A percentile compares a stretch with the other conserved stretches of the same genome.
These are phyloP conservation scores for Oscheius myriophilus DNA, from an alignment of 2,888 invertebrate genomes.

Conservation along the genomic window DNA sequence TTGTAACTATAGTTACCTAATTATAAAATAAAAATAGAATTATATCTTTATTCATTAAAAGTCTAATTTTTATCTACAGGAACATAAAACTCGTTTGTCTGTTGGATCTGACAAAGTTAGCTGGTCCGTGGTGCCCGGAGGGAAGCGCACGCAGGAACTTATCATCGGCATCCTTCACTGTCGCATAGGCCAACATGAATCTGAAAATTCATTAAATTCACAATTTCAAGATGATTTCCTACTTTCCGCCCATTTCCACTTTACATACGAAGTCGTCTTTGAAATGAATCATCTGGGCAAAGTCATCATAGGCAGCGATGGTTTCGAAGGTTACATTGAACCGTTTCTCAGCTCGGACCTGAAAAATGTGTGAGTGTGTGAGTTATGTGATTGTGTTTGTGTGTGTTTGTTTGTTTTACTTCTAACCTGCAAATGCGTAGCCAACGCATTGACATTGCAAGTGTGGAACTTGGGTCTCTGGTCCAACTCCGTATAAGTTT, in stretches of 20 bases:
- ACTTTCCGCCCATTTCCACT: conserved; percentile 49
- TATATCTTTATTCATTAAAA: no score
- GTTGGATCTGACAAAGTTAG: no score
- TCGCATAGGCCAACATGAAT: conserved; percentile 23
- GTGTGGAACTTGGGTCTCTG: conserved; percentile 42
- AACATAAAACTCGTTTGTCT: no score
- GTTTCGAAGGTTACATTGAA: conserved; percentile 56
- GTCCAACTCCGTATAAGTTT: conserved; percentile 46
- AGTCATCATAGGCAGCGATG: conserved; percentile 54
- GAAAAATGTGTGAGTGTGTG: conserved; percentile 6
- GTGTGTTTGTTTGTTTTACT: no score
- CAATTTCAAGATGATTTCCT: neutral
- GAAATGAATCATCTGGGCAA: conserved; percentile 59
- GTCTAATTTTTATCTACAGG: no score
- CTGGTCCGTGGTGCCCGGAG: no score
- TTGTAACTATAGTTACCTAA: no score
- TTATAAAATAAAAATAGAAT: no score
- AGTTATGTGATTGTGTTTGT: neutral
- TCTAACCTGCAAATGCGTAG: conserved; percentile 42
- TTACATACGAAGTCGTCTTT: conserved; percentile 57
- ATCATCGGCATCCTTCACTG: conserved; percentile 2
- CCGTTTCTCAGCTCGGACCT: conserved; percentile 37
- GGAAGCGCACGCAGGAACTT: neutral
- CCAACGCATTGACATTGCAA: conserved; percentile 51
- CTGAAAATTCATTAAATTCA: neutral